Evolutionary conservation across 2,797 vertebrate genomes (phyloP).

Genomic region (Hoplostethus mediterraneus): DNA sequence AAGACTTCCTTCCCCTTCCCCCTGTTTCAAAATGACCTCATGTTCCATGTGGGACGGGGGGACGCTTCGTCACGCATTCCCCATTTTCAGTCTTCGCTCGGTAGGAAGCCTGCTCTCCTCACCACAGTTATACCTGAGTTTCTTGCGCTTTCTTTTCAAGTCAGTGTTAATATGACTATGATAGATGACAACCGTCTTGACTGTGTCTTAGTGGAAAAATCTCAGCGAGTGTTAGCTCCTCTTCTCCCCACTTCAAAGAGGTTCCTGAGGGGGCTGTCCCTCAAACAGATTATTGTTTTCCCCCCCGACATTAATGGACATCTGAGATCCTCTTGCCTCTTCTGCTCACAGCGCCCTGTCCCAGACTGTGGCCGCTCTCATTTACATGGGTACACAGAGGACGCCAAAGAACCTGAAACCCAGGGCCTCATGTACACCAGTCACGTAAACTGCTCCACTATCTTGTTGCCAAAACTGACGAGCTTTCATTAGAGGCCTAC

Average conservation of each 20-base stretch:
- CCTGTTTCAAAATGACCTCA: constrained; percentile 59
- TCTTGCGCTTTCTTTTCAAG: constrained; percentile 32
- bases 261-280: constrained; percentile 57
- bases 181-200: constrained; percentile 19
- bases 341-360: constrained; percentile 30
- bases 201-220: constrained; percentile 56
- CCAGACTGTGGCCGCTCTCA: constrained; percentile 69
- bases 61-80: constrained; percentile 61
- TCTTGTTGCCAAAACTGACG: constrained; percentile 76
- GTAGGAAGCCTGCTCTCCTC: constrained; percentile 39
- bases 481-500: constrained; percentile 68
- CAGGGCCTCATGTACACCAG: constrained; percentile 46
- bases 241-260: constrained; percentile 71
- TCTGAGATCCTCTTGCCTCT: constrained; percentile 66
- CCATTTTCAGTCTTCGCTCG: constrained; percentile 30
- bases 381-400: constrained; percentile 68
- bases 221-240: constrained; percentile 34
- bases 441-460: constrained; percentile 63
- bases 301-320: constrained; percentile 75
- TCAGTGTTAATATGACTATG: constrained; percentile 27
- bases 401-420: constrained; percentile 71
- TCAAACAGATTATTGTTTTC: constrained; percentile 75
- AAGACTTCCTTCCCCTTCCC: constrained; percentile 30
- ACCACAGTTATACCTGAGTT: constrained; percentile 7
- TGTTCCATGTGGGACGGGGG: constrained; percentile 40